A percentile compares a stretch with the other conserved stretches of the same genome.
These are phyloP conservation scores for Geopemphigus sp. DNA, from an alignment of 1,140 invertebrate species.

Conservation along the genomic window DNA sequence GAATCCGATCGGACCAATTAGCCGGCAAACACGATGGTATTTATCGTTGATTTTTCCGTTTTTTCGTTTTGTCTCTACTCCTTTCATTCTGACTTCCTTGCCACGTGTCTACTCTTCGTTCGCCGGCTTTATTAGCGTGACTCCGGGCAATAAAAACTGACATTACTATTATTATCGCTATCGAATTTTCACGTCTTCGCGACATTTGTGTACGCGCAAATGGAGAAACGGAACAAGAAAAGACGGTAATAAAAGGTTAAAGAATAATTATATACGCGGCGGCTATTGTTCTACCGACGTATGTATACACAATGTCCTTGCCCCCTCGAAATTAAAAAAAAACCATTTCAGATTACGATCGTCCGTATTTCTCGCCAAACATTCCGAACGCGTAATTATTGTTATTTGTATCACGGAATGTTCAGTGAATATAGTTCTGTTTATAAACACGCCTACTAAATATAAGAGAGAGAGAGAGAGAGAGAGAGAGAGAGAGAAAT, in stretches of 20 bases:
- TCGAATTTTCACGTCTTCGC: conserved; percentile 14
- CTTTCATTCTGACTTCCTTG: too few species aligned
- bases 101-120: not conserved
- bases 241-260: not conserved
- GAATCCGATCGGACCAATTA: too few species aligned
- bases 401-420: conserved; percentile 3
- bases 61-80: not conserved
- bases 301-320: not conserved
- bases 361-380: conserved; percentile 13
- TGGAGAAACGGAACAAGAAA: not conserved
- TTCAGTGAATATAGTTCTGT: conserved; percentile 16
- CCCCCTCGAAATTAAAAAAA: conserved; percentile 8
- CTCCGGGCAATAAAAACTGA: conserved; percentile 33
- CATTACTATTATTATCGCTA: conserved; percentile 15
- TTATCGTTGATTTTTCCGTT: too few species aligned
- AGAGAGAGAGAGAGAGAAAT: not conserved
- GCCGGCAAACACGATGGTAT: too few species aligned
- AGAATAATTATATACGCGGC: not conserved
- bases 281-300: conserved; percentile 8
- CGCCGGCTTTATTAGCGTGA: conserved; percentile 9
- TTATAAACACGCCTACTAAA: conserved; percentile 23
- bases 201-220: not conserved
- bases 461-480: too few species aligned
- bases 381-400: not conserved
- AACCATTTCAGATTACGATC: conserved; percentile 17